Evolutionary conservation across 2,888 invertebrate genomes (phyloP), one percentile per base, ranked within the genome.

Genomic region (Tyria jacobaeae): DNA sequence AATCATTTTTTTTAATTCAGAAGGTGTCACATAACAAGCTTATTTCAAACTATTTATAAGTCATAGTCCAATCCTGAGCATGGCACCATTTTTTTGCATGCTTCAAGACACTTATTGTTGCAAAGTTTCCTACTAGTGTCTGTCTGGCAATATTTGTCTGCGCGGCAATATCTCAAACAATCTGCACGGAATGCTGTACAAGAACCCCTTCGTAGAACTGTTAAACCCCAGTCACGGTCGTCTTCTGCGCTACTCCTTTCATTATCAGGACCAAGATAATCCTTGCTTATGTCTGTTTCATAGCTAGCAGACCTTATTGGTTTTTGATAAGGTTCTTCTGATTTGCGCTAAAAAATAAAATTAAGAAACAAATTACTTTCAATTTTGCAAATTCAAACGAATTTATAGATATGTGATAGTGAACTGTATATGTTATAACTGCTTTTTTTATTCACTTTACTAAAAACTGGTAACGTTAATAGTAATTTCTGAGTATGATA

Each of bases 281-380:
- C 53, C 21, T 12, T 21, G 21, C 21, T 44, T 21, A 44, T 17
- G 3, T 44, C 3, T 0, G 21, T 17, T 44, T 21, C 12, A 44
- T 44, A 1, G 10, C 1, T 5, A 0, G 4, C 14, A 2, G n/a
- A 27, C 27, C 17, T 54, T 25, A 27, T 12, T 6, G 5, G 12
- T n/a, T 12, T 21, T 39, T 0, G 25, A 10, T 2, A 0, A 1
- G 37, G 6, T 15, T 27, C 14, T 14, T 27, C 39, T 27, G n/a
- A 27, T 25, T 25, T 27, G 6, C 39, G 39, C 53, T 54, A 17
- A 17, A 54, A 54, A 50, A 25, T 48, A 31, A 31, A 31, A 31
- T 2, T 2, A 31, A 31, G 3, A 31, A 31, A 2, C 27, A 31
- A 31, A 31, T 31, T 31, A 31, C 27, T 6, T 31, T 6, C 27